Percentiles rank a stretch among this genome's conserved stretches.
phyloP scores from a whole-genome alignment of 1,140 invertebrate genomes.

The Drosophila jambulina region DNA sequence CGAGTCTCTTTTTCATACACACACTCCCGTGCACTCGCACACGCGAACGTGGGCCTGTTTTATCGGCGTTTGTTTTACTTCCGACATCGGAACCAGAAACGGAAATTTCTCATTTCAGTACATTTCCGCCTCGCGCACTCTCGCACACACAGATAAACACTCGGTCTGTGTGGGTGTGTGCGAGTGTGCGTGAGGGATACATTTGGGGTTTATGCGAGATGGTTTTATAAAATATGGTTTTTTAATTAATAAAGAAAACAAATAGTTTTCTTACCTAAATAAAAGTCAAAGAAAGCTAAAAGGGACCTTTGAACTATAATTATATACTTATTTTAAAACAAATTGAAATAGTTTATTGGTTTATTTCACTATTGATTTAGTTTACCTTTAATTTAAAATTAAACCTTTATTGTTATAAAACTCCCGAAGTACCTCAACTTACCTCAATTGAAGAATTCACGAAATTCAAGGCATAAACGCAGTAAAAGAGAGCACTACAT shows the following conservation, averaged over 20 bases:
- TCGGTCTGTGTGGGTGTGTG: background rate
- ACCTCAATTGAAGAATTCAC: background rate
- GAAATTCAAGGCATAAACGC: background rate
- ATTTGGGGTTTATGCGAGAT: constrained; percentile 4
- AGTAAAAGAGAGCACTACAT: constrained; percentile 7
- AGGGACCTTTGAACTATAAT: background rate
- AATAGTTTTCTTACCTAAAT: background rate
- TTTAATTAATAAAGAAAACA: background rate
- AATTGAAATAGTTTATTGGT: no score
- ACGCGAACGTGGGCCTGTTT: constrained; percentile 53
- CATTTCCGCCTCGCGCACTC: constrained; percentile 69
- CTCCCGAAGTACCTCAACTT: background rate
- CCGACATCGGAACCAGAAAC: constrained; percentile 80
- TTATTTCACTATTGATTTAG: background rate
- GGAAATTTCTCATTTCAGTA: constrained; percentile 83
- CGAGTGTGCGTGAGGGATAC: background rate
- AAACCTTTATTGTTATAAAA: background rate
- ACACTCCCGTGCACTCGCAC: constrained; percentile 17
- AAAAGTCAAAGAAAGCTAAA: background rate
- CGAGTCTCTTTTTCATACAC: constrained; percentile 10
- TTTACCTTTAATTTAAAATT: background rate
- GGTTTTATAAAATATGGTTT: background rate
- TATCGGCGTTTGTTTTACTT: constrained; percentile 83
- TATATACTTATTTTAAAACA: background rate
- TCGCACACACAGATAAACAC: constrained; percentile 27